These are phyloP conservation scores for Byasa hedistus DNA, from an alignment of 2,888 invertebrate species.

Conservation along the genomic window DNA sequence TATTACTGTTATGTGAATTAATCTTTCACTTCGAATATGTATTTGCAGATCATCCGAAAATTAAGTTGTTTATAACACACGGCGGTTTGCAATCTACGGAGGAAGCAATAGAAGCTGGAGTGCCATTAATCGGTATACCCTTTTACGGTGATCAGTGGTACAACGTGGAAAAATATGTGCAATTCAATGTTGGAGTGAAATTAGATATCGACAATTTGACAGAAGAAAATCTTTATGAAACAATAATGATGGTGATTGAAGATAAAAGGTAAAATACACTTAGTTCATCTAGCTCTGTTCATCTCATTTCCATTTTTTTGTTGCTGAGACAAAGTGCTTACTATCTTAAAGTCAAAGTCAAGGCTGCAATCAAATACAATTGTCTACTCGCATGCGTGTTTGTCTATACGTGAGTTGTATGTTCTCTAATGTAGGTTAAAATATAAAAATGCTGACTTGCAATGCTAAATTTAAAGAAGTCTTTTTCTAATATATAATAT, in stretches of 20 bases:
- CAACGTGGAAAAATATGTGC: slow-evolving; percentile 50
- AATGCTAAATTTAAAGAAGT: no score
- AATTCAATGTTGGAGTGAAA: slow-evolving; percentile 47
- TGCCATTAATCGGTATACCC: slow-evolving; percentile 62
- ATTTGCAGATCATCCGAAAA: slow-evolving; percentile 60
- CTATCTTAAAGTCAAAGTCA: no score
- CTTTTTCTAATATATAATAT: no score
- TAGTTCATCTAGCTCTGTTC: not conserved
- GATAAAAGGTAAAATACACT: slow-evolving; percentile 40
- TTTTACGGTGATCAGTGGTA: slow-evolving; percentile 61
- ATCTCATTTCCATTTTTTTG: no score
- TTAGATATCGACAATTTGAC: slow-evolving; percentile 47
- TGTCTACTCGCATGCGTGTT: no score
- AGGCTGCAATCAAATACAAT: no score
- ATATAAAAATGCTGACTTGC: no score
- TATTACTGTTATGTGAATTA: not conserved
- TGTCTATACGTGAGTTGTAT: no score
- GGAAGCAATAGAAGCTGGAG: slow-evolving; percentile 58
- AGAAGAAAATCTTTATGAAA: slow-evolving; percentile 39
- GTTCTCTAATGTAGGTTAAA: no score
- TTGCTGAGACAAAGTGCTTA: no score
- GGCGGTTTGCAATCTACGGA: slow-evolving; percentile 66
- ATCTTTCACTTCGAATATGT: not conserved
- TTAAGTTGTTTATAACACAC: slow-evolving; percentile 64
- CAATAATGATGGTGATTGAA: slow-evolving; percentile 40